phyloP scores from a whole-genome alignment of 2,888 invertebrate genomes.

The Balanococcus diminutus region DNA sequence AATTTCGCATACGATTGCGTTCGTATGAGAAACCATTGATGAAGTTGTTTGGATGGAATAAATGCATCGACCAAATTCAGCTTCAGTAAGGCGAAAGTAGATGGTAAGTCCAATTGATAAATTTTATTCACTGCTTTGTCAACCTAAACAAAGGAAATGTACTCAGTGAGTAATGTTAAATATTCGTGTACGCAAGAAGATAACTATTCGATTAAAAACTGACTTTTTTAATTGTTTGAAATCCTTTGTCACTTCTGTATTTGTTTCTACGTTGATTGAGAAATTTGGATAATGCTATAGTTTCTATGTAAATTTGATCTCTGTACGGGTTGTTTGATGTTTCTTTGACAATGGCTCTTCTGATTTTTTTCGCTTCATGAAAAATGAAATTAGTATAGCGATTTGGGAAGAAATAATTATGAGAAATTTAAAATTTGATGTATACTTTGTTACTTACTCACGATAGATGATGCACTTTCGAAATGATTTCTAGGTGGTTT shows the following conservation, averaged over 20 bases:
- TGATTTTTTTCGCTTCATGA: background rate
- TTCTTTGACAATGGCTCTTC: background rate
- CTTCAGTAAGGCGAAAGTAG: background rate
- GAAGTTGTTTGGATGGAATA: conserved; percentile 34
- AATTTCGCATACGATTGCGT: conserved; percentile 44
- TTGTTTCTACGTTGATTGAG: conserved; percentile 30
- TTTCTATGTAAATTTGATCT: conserved; percentile 21
- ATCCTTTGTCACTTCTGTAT: conserved; percentile 52
- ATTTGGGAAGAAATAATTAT: too few species aligned
- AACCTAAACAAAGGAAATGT: background rate
- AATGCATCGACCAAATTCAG: conserved; percentile 2
- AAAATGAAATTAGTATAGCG: background rate
- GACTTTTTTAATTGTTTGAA: conserved; percentile 45
- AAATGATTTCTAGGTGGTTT: conserved; percentile 11
- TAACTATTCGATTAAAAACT: too few species aligned
- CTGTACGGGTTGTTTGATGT: background rate
- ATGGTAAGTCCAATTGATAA: conserved; percentile 29
- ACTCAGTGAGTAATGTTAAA: background rate
- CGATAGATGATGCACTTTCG: background rate
- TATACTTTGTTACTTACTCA: background rate
- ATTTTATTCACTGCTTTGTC: conserved; percentile 32
- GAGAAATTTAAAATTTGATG: background rate
- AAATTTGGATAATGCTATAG: conserved; percentile 14
- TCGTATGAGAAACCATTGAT: conserved; percentile 37
- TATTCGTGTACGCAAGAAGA: too few species aligned